Percentiles rank a stretch among this genome's conserved stretches.
Conservation (phyloP, 2,113 vertebrate genomes). For the Lophotis ruficrista region DNA sequence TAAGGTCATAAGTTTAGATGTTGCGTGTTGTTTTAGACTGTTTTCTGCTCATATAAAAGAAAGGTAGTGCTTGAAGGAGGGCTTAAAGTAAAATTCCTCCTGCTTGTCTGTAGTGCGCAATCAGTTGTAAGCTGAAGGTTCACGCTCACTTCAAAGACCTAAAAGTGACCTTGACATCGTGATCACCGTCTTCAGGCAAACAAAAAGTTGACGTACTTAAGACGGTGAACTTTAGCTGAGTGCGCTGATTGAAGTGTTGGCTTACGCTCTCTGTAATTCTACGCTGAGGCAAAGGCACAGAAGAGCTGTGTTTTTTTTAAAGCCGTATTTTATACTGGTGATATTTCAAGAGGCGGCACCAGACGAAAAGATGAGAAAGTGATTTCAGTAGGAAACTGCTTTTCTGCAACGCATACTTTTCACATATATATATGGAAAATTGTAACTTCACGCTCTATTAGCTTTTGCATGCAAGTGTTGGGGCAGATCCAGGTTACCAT, state of each 20-base stretch:
- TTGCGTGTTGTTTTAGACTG: fast-evolving
- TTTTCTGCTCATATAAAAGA: background rate
- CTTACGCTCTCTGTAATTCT: conserved; percentile 13
- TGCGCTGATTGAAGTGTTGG: background rate
- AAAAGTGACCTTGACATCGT: conserved; percentile 7
- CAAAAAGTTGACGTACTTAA: background rate
- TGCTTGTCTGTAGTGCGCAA: background rate
- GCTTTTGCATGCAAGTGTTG: conserved; percentile 25
- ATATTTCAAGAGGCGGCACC: conserved; percentile 6
- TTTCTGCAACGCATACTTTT: background rate
- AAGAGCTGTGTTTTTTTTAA: background rate
- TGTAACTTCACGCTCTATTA: conserved; percentile 28
- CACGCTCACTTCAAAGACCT: background rate
- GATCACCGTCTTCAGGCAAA: background rate
- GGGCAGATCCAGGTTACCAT: conserved; percentile 58
- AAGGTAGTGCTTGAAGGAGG: background rate
- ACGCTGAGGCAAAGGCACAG: background rate
- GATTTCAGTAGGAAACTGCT: conserved; percentile 6
- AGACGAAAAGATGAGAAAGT: conserved; percentile 28
- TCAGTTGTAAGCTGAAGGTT: background rate
- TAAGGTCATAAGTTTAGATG: background rate
- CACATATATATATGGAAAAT: conserved; percentile 52
- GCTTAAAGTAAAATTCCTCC: background rate
- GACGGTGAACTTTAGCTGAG: conserved; percentile 16
- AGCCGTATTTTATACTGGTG: background rate